phyloP scores from a whole-genome alignment of 2,888 invertebrate genomes.

The Mythimna albipuncta region DNA sequence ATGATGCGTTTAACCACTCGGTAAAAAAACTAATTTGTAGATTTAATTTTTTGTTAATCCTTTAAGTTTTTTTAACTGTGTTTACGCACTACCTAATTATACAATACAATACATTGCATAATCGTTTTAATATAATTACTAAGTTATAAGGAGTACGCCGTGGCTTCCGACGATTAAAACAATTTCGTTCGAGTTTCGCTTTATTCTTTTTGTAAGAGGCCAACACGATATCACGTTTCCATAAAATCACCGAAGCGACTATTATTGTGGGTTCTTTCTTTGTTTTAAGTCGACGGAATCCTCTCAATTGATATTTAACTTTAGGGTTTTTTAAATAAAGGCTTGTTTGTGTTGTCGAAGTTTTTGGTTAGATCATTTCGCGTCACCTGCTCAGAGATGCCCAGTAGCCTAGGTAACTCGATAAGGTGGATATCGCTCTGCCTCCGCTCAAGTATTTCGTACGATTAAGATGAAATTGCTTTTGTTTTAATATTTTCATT shows the following conservation, averaged over 20 bases:
- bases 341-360: conserved; percentile 37
- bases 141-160: conserved; percentile 77
- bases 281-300: conserved; percentile 73
- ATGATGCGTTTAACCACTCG: conserved; percentile 44
- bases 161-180: conserved; percentile 89
- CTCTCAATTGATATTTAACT: conserved; percentile 58
- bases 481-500: conserved; percentile 84
- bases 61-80: conserved; percentile 10
- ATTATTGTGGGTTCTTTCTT: conserved; percentile 80
- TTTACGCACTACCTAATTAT: conserved; percentile 1
- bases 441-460: conserved; percentile 88
- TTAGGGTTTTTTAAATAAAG: conserved; percentile 59
- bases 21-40: conserved; percentile 46
- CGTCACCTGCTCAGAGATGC: conserved; percentile 72
- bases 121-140: conserved; percentile 71
- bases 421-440: conserved; percentile 89
- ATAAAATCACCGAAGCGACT: conserved; percentile 90
- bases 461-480: conserved; percentile 87
- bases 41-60: conserved; percentile 41
- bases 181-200: conserved; percentile 87
- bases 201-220: conserved; percentile 89
- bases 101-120: conserved; percentile 42
- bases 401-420: conserved; percentile 91
- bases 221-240: conserved; percentile 89
- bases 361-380: conserved; percentile 69